Base-by-base conservation (phyloP, 2,113 vertebrate genomes). In the Anguilla japonica region DNA sequence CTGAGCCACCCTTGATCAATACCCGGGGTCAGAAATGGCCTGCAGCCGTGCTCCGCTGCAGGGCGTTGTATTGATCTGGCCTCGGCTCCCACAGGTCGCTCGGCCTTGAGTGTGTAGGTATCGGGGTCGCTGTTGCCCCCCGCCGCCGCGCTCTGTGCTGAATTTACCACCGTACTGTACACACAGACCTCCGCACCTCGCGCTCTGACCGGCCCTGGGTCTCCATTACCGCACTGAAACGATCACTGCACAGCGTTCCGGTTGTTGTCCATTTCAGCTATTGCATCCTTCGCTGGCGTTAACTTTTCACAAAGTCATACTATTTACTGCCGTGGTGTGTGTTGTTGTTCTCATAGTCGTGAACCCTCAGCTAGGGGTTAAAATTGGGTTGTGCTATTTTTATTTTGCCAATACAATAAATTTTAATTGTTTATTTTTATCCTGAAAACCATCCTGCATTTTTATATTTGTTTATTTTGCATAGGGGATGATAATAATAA, bases 1-100 rank as follows among this genome's bases (percentile, higher is more conserved):
- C 96, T 95, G 94, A 94, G 95, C 95, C 94, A 91, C 93, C 95
- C 93, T 94, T 95, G 97, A 97, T 98, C 98, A 96, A 98, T 99
- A 97, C 92, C 94, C 91, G 93, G 90, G 92, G 96, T 95, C 97
- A 96, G 96, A 95, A 96, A 95, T 95, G 94, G 94, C 95, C 96
- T 83, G 91, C 93, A 94, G 95, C 95, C 94, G 91, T 93, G 91
- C 93, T 92, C 92, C 96, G 95, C 95, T 94, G 94, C 93, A 3
- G 96, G 96, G 90, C 91, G 96, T 91, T 90, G 93, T 97, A 98
- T 98, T 96, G 96, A 98, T 98, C 96, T 91, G 86, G 94, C 92
- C 91, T 93, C 90, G 94, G 95, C 96, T 97, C 96, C 96, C 96
- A 95, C 96, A 97, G 96, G 97, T 97, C 95, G 93, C 92, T 46